phyloP scores from a whole-genome alignment of 2,113 vertebrate genomes.

The Clarias gariepinus region DNA sequence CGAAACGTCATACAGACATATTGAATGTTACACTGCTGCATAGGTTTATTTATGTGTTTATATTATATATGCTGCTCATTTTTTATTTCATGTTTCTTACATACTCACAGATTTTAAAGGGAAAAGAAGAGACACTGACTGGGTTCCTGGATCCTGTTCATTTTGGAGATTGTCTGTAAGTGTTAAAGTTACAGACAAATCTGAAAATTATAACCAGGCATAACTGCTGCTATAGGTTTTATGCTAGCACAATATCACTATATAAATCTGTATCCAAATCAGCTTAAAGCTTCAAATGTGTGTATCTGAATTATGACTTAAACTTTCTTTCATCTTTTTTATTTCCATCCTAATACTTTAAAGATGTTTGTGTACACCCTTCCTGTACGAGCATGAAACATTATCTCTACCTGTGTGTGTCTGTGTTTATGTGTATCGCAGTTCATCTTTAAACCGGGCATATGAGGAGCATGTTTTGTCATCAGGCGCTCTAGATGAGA shows the following conservation, averaged over 20 bases:
- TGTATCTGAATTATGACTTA: background rate
- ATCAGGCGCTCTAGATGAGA: slow-evolving; percentile 86
- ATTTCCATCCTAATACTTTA: background rate
- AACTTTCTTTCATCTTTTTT: background rate
- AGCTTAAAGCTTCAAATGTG: background rate
- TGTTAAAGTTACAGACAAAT: slow-evolving; percentile 34
- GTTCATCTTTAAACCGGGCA: slow-evolving; percentile 86
- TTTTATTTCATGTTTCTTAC: slow-evolving; percentile 25
- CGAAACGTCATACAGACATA: background rate
- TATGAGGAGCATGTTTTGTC: slow-evolving; percentile 90
- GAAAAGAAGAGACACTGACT: slow-evolving; percentile 87
- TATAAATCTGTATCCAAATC: background rate
- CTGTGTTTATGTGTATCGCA: slow-evolving; percentile 53
- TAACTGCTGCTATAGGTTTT: background rate
- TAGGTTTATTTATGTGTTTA: too few species aligned
- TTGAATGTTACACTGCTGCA: background rate
- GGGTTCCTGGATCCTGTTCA: slow-evolving; percentile 91
- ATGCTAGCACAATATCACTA: background rate
- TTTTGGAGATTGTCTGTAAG: slow-evolving; percentile 93
- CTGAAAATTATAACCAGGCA: background rate
- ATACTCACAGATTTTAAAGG: slow-evolving; percentile 81
- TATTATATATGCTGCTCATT: too few species aligned
- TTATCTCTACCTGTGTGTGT: background rate
- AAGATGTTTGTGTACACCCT: background rate
- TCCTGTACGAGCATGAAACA: background rate